Percentiles rank a stretch among this genome's conserved stretches.
Conservation (phyloP, 2,888 invertebrate genomes). For the Piscicola geometra region DNA sequence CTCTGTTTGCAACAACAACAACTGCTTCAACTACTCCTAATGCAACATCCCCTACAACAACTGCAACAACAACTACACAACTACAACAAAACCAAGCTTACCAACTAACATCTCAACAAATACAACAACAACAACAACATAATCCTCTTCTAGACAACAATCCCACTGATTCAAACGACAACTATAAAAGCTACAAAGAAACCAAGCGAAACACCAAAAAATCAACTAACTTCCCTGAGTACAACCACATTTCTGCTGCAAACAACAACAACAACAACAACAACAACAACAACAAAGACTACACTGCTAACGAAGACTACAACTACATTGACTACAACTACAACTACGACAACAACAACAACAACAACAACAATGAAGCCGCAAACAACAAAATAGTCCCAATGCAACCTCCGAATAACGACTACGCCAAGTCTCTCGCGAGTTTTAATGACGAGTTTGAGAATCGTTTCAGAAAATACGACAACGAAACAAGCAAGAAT, state of each 20-base stretch:
- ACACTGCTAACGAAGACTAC: not conserved
- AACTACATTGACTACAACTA: not conserved
- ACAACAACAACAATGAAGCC: not conserved
- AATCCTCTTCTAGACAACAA: not conserved
- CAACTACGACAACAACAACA: not conserved
- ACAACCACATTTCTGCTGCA: too few species aligned
- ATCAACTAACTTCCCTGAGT: too few species aligned
- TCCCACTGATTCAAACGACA: not conserved
- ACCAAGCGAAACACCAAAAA: too few species aligned
- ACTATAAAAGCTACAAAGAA: not conserved
- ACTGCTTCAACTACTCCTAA: not conserved
- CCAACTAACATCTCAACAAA: too few species aligned
- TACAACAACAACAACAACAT: not conserved
- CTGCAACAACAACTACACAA: not conserved
- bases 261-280: not conserved
- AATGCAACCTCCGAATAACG: not conserved
- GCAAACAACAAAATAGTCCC: not conserved
- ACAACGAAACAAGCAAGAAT: not conserved
- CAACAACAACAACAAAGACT: not conserved
- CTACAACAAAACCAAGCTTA: not conserved
- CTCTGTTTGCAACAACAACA: not conserved
- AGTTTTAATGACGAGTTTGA: not conserved
- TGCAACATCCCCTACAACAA: not conserved
- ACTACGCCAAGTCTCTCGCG: not conserved
- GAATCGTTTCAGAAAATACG: not conserved